Base-by-base conservation (phyloP, 2,888 invertebrate genomes). In the Lobophora halterata region DNA sequence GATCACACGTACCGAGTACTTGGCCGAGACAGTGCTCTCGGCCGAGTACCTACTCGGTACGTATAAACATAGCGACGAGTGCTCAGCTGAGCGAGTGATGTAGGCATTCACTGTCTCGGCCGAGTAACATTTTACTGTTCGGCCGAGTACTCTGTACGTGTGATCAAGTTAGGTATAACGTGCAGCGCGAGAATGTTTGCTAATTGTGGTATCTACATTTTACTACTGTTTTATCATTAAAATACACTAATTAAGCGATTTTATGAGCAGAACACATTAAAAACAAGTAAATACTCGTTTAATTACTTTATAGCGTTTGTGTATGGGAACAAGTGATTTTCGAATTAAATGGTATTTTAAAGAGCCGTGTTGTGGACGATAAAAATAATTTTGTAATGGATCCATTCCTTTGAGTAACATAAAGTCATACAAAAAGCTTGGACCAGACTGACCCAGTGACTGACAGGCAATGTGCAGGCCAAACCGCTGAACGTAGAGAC, bases 81-180 rank as follows among this genome's bases (percentile, higher is more conserved):
- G n/a, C n/a, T n/a, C n/a, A n/a, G n/a, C n/a, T n/a, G n/a, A n/a
- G n/a, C n/a, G n/a, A n/a, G n/a, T n/a, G n/a, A n/a, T n/a, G n/a
- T n/a, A n/a, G n/a, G n/a, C n/a, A n/a, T n/a, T n/a, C n/a, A n/a
- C n/a, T n/a, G n/a, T n/a, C n/a, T n/a, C n/a, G n/a, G n/a, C n/a
- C n/a, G n/a, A n/a, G n/a, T n/a, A n/a, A n/a, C n/a, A n/a, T n/a
- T n/a, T n/a, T n/a, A n/a, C n/a, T n/a, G n/a, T n/a, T n/a, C n/a
- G n/a, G n/a, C n/a, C n/a, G n/a, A n/a, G n/a, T n/a, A n/a, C n/a
- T n/a, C n/a, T n/a, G n/a, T n/a, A n/a, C n/a, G n/a, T n/a, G n/a
- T n/a, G n/a, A n/a, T n/a, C n/a, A n/a, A n/a, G n/a, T n/a, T n/a
- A 52, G 46, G 49, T 54, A 28, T 20, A 44, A 38, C 21, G 23